Evolutionary conservation across 2,797 vertebrate species (phyloP), one percentile per base, ranked within the genome.

Genomic region (Philypnodon macrostomus): DNA sequence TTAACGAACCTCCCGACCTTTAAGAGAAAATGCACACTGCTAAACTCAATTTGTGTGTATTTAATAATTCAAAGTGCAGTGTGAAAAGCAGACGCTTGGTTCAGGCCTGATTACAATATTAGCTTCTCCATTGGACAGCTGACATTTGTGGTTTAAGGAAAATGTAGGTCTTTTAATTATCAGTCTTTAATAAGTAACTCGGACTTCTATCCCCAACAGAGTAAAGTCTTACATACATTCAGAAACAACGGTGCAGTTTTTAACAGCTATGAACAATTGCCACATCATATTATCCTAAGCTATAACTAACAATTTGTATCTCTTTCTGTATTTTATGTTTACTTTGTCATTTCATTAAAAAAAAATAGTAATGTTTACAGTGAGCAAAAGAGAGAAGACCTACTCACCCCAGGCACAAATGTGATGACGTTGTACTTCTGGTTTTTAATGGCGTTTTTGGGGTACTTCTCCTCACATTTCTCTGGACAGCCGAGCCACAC

Each of bases 351-450:
- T n/a, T n/a, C n/a, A n/a, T n/a, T n/a, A n/a, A n/a, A n/a, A n/a
- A n/a, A n/a, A n/a, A n/a, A n/a, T n/a, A n/a, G n/a, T n/a, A n/a
- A n/a, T n/a, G n/a, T n/a, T n/a, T n/a, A n/a, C n/a, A n/a, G n/a
- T 5, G 27, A 5, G 10, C 35, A 41, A 7, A 17, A 51, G 14
- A 38, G 15, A 23, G 12, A 23, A 17, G n/a, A 21, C 17, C 1
- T 10, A 75, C 95, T 93, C 89, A 99, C 97, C 93, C 95, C 95
- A 60, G 97, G 97, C 85, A 99, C 91, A 69, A 99, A 98, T 78
- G 97, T 98, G 80, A 99, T 80, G 78, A 98, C 1, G 77, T 98
- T 99, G 85, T 98, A 98, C 80, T 98, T 99, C 75, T 99, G 97
- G 87, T 99, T 98, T 84, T 95, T 98, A 81, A 98, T 98, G 69